Percentiles rank a stretch among this genome's conserved stretches.
phyloP scores from a whole-genome alignment of 2,888 invertebrate genomes.

The Masnerella sp. region DNA sequence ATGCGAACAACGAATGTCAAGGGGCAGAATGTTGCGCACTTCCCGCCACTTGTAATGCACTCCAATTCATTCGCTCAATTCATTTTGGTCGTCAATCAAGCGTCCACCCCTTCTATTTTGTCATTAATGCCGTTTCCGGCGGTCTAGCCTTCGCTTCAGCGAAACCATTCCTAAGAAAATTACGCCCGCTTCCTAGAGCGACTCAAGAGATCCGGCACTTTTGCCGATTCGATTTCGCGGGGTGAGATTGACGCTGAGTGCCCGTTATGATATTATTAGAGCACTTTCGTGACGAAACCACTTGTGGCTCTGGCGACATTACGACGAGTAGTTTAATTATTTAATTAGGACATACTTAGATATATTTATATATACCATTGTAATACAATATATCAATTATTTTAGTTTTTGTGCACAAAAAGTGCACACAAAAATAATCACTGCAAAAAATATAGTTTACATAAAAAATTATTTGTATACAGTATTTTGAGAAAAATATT shows the following conservation, averaged over 20 bases:
- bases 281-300: slow-evolving; percentile 45
- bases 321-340: too few species aligned
- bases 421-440: too few species aligned
- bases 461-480: too few species aligned
- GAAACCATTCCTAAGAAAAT: slow-evolving; percentile 72
- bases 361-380: too few species aligned
- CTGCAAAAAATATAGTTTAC: too few species aligned
- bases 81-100: slow-evolving; percentile 76
- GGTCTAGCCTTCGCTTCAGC: slow-evolving; percentile 62
- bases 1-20: slow-evolving; percentile 56
- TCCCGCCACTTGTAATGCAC: slow-evolving; percentile 76
- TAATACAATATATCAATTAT: too few species aligned
- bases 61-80: slow-evolving; percentile 76
- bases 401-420: too few species aligned
- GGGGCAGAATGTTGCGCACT: slow-evolving; percentile 73
- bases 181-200: slow-evolving; percentile 63
- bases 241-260: slow-evolving; percentile 17
- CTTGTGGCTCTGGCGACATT: slow-evolving; percentile 30
- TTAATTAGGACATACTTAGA: too few species aligned
- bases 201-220: slow-evolving; percentile 65
- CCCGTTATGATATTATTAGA: slow-evolving; percentile 43
- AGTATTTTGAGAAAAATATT: too few species aligned
- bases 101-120: slow-evolving; percentile 73
- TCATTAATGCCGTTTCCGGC: slow-evolving; percentile 75
- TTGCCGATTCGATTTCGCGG: slow-evolving; percentile 62